Evolutionary conservation across 92 coral and sea anemone species (phyloP).

Genomic region (Epizoanthus stellaris): DNA sequence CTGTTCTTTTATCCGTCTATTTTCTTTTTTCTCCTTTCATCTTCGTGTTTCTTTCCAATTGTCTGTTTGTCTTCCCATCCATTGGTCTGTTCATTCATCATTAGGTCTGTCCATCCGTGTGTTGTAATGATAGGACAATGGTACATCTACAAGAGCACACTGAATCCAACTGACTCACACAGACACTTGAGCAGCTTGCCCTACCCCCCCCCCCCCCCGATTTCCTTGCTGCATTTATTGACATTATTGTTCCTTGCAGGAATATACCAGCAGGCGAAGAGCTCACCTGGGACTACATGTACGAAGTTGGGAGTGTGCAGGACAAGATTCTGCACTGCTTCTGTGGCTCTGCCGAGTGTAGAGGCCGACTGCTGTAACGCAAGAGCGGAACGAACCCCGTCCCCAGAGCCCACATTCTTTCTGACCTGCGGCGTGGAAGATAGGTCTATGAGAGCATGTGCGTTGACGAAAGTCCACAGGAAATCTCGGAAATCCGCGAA

Average conservation of each 20-base stretch:
- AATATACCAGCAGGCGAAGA: slow-evolving; percentile 93
- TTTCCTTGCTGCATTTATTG: neutral
- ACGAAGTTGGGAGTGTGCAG: slow-evolving; percentile 96
- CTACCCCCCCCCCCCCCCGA: neutral
- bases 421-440: no score
- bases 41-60: no score
- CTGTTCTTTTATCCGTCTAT: no score
- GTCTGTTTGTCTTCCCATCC: no score
- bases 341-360: slow-evolving; percentile 88
- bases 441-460: no score
- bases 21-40: no score
- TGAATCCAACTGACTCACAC: neutral
- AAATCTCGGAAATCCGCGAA: no score
- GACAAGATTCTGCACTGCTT: slow-evolving; percentile 92
- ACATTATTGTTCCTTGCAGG: slow-evolving; percentile 41
- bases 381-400: neutral
- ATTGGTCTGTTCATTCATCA: no score
- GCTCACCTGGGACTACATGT: slow-evolving; percentile 98
- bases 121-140: no score
- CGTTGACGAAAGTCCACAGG: no score
- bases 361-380: neutral
- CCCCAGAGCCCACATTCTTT: no score
- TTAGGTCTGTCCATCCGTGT: neutral
- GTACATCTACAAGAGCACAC: no score
- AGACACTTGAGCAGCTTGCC: neutral